Base-by-base conservation (phyloP, 1,140 invertebrate genomes). In the Lepidurus packardi region DNA sequence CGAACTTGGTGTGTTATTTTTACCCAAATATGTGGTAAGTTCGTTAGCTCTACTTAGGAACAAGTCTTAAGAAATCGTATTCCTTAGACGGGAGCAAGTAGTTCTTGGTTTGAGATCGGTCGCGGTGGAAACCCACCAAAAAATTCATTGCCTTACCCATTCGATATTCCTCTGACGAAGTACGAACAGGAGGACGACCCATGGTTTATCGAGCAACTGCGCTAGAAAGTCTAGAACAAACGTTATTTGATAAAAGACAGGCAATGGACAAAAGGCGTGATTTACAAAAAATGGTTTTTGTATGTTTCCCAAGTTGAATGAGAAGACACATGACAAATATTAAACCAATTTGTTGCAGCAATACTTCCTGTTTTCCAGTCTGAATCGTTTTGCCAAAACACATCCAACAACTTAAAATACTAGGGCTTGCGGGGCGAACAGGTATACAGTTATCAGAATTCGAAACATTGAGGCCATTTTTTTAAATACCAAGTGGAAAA, bases 1-100 rank as follows among this genome's bases (percentile, higher is more conserved):
- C 84, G 97, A 99, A 87, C 91, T 91, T 34, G 96, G 96, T 0
- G 92, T 98, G 10, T 82, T 98, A 10, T 95, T 97, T 82, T 81
- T 98, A 73, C 97, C 97, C 0, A 88, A 90, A 84, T 90, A 93
- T 84, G 88, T 96, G 84, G 93, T 94, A 87, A 89, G 89, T 81
- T 88, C 81, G 78, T 42, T 79, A 81, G 7, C 73, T 13, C 43
- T 79, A 13, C n/a, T 65, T 1, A 45, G 24, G 77, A 8, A 43
- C 34, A 11, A 2, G 43, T 75, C n/a, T 73, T 79, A 42, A 74
- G 34, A 7, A 79, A 81, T 34, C 65, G 53, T 10, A 13, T 53
- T 9, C 13, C 8, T 16, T 80, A 45, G n/a, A 53, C 42, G 10
- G 42, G 25, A 44, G 10, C 43, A n/a, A 43, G 42, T 24, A 16